phyloP scores from a whole-genome alignment of 1,140 invertebrate species.

The Episyrphus balteatus region DNA sequence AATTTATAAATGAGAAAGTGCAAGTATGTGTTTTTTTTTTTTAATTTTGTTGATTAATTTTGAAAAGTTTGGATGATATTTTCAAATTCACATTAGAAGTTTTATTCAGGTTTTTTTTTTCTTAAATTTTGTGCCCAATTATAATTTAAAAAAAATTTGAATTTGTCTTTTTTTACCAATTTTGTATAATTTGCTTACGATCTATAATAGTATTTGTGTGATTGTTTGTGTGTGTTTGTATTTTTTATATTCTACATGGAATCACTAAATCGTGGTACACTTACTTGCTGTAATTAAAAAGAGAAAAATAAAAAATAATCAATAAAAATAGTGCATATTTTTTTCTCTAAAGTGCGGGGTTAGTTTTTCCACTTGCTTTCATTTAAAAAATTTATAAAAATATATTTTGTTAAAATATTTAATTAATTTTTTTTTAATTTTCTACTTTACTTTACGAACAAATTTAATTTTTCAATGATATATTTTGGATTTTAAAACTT shows the following conservation, averaged over 20 bases:
- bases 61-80: no score
- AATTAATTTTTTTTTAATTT: neutral
- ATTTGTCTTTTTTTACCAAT: neutral
- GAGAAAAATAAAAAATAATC: constrained; percentile 13
- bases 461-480: constrained; percentile 7
- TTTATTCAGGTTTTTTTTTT: no score
- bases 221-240: constrained; percentile 2
- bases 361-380: neutral
- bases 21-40: no score
- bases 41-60: no score
- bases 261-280: constrained; percentile 22
- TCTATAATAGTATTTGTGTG: constrained; percentile 5
- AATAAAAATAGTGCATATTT: neutral
- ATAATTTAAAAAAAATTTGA: neutral
- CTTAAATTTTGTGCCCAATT: no score
- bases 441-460: neutral
- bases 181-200: constrained; percentile 1
- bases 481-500: constrained; percentile 37
- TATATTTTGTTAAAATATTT: neutral
- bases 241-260: constrained; percentile 20
- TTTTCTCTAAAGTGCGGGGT: neutral
- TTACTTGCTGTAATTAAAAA: constrained; percentile 50
- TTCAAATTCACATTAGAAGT: no score
- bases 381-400: neutral
- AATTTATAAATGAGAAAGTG: neutral